Evolutionary conservation across 2,888 invertebrate genomes (phyloP), one percentile per base, ranked within the genome.

Genomic region (Cecidostiba fungosa): DNA sequence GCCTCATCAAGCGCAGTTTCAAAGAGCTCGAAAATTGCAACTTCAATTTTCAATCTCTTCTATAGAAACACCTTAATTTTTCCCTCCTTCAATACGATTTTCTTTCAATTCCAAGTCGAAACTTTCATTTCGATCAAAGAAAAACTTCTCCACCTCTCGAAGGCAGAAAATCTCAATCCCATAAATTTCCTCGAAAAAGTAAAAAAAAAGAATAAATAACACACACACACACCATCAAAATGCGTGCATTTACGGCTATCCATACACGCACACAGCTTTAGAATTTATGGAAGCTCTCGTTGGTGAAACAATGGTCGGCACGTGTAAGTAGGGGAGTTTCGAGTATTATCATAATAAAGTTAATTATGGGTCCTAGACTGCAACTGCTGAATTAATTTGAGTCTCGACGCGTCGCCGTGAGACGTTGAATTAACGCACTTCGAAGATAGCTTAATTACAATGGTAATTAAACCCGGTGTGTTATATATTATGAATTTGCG

Each of bases 381-480:
- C 50, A 54, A 59, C 69, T 50, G 72, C 72, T 66, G 81, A 85
- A 85, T 85, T 85, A 82, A 85, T 85, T 85, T 54, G 43, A 77
- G 62, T 54, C 66, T 72, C 50, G 50, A 62, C 43, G 62, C 62
- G 32, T 16, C 23, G 32, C 3, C 3, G 74, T n/a, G 66, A 50
- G 43, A 23, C 43, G 43, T 6, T 72, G 50, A 85, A 80, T 80
- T 76, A 85, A 77, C 80, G 26, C 84, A 32, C 39, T 10, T 4
- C 47, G 59, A 82, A 86, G 76, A 82, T 83, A 80, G 82, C 83
- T 82, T 82, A 83, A 86, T 86, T 86, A 76, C 79, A 72, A 83
- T 77, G 26, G 70, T 70, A 79, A 86, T 86, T 83, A 86, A 72
- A 79, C 29, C 10, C 59, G n/a, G 12, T n/a, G 29, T 78, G n/a